Conservation (phyloP, 2,113 vertebrate genomes). For the Pseudorhombus dupliciocellatus region DNA sequence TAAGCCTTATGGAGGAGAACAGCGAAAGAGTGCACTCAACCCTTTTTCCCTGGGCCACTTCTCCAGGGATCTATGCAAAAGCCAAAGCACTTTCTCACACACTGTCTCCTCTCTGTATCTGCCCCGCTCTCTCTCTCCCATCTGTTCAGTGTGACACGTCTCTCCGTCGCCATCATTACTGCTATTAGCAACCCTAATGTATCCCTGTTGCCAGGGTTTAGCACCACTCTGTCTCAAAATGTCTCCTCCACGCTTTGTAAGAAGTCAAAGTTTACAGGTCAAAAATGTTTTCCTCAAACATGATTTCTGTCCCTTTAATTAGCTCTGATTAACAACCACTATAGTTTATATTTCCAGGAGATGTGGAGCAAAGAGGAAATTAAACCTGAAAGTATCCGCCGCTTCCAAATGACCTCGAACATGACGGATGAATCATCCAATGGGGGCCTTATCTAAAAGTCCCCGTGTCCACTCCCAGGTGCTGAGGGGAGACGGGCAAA, state of each 20-base stretch:
- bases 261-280: no score
- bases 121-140: conserved; percentile 38
- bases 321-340: neutral
- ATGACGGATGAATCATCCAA: conserved; percentile 11
- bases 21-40: conserved; percentile 66
- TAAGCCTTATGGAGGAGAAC: conserved; percentile 72
- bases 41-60: conserved; percentile 61
- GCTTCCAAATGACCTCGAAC: conserved; percentile 1
- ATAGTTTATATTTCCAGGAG: neutral
- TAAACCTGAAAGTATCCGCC: neutral
- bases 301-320: neutral
- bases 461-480: conserved; percentile 34
- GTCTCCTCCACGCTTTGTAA: conserved; percentile 13
- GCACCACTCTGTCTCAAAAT: conserved; percentile 44
- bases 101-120: conserved; percentile 35
- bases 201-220: conserved; percentile 62
- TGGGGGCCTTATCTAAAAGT: conserved; percentile 54
- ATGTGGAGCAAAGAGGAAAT: neutral
- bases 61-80: conserved; percentile 69
- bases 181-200: conserved; percentile 68
- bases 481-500: conserved; percentile 44
- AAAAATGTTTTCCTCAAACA: no score
- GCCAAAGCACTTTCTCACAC: conserved; percentile 62
- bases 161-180: conserved; percentile 60
- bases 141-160: conserved; percentile 72